These are phyloP conservation scores for Stramonita haemastoma DNA, from an alignment of 2,888 invertebrate genomes.

Conservation along the genomic window DNA sequence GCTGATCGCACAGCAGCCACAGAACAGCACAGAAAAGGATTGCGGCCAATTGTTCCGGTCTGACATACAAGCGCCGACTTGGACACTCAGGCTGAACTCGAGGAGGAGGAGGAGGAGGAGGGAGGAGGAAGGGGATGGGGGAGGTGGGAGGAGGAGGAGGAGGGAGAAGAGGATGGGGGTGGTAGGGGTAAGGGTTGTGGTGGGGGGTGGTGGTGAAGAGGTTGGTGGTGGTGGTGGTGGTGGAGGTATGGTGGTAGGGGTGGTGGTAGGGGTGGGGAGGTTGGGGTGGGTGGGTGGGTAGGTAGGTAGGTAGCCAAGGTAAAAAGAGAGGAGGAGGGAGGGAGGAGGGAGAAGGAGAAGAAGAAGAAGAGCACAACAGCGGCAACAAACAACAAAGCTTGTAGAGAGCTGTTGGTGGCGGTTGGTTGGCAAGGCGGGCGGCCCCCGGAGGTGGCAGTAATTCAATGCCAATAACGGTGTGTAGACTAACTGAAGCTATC, in stretches of 20 bases:
- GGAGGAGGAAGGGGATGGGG: background rate
- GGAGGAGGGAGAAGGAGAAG: too few relatives aligned
- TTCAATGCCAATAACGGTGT: slow-evolving; percentile 44
- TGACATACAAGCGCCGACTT: slow-evolving; percentile 23
- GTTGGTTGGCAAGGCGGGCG: too few relatives aligned
- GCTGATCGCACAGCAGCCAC: slow-evolving; percentile 28
- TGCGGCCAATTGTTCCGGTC: slow-evolving; percentile 29
- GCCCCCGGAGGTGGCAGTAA: slow-evolving; percentile 37
- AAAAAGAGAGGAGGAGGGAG: background rate
- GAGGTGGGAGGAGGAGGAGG: background rate
- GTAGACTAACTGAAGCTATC: slow-evolving; percentile 45
- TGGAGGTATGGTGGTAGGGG: background rate
- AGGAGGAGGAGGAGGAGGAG: slow-evolving; percentile 2
- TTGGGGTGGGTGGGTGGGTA: too few relatives aligned
- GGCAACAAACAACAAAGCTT: too few relatives aligned
- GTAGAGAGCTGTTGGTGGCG: too few relatives aligned
- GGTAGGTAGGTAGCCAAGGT: background rate
- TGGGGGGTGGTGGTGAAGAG: background rate
- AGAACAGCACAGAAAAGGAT: slow-evolving; percentile 21
- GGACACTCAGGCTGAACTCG: slow-evolving; percentile 8
- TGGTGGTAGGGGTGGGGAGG: background rate
- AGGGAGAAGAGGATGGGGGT: background rate
- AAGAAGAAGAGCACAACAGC: too few relatives aligned
- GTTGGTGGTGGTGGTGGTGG: background rate
- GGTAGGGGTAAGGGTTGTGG: background rate